A percentile compares a stretch with the other conserved stretches of the same genome.
phyloP scores from a whole-genome alignment of 2,113 vertebrate species.

The Dipodomys spectabilis region DNA sequence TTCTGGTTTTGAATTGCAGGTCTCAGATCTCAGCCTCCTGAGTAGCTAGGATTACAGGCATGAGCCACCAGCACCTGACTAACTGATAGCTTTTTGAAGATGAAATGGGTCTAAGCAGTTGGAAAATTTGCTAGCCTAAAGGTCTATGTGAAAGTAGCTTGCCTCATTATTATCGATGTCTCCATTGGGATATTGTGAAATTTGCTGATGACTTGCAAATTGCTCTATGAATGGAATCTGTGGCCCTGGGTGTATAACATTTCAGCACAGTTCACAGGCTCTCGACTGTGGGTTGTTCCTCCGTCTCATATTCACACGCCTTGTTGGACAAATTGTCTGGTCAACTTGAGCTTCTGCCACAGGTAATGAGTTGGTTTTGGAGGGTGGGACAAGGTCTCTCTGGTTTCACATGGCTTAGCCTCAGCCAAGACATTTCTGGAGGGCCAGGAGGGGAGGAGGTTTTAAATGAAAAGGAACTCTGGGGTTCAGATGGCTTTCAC shows the following conservation, averaged over 20 bases:
- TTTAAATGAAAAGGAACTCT: slow-evolving; percentile 62
- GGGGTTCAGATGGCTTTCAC: slow-evolving; percentile 69
- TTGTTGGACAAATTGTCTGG: slow-evolving; percentile 64
- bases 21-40: too few relatives aligned
- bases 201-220: background rate
- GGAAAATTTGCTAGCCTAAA: background rate
- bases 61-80: too few relatives aligned
- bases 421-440: slow-evolving; percentile 68
- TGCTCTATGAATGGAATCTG: background rate
- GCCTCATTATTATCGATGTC: background rate
- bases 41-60: too few relatives aligned
- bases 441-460: slow-evolving; percentile 29
- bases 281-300: background rate
- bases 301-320: background rate
- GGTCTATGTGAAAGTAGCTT: background rate
- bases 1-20: too few relatives aligned
- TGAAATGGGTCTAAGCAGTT: background rate
- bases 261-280: slow-evolving; percentile 12
- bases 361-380: slow-evolving; percentile 28
- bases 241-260: background rate
- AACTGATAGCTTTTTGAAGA: background rate
- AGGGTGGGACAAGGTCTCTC: background rate
- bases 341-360: slow-evolving; percentile 62
- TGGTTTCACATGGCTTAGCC: slow-evolving; percentile 71
- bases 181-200: background rate